Percentiles rank a stretch among this genome's conserved stretches.
phyloP scores from a whole-genome alignment of 2,113 vertebrate species.

The Mandrillus leucophaeus region DNA sequence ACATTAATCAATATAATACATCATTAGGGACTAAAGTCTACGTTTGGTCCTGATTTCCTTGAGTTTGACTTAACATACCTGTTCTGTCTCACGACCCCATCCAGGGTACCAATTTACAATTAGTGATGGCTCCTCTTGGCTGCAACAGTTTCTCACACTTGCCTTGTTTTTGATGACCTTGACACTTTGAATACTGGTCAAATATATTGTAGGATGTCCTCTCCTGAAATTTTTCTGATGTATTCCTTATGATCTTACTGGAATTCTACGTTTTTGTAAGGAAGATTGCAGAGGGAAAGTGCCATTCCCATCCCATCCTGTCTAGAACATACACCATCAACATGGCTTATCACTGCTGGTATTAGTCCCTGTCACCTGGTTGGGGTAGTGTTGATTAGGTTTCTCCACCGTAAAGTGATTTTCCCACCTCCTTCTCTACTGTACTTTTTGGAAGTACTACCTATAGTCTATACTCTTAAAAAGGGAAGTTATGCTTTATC shows the following conservation, averaged over 20 bases:
- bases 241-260: neutral
- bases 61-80: neutral
- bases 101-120: no score
- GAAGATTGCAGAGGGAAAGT: neutral
- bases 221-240: neutral
- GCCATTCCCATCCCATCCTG: neutral
- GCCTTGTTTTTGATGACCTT: neutral
- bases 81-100: neutral
- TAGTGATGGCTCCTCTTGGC: no score
- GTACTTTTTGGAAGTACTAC: neutral
- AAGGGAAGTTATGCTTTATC: no score
- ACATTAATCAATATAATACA: no score
- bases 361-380: neutral
- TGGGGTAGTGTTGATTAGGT: neutral
- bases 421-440: neutral
- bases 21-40: neutral
- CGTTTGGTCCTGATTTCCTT: neutral
- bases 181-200: neutral
- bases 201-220: neutral
- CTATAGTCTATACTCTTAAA: no score
- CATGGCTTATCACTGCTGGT: no score
- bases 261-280: neutral
- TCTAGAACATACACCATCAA: no score
- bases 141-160: neutral
- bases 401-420: neutral